A percentile compares a stretch with the other conserved stretches of the same genome.
Conservation (phyloP, 2,888 invertebrate genomes). For the Azorinus chamasolen region DNA sequence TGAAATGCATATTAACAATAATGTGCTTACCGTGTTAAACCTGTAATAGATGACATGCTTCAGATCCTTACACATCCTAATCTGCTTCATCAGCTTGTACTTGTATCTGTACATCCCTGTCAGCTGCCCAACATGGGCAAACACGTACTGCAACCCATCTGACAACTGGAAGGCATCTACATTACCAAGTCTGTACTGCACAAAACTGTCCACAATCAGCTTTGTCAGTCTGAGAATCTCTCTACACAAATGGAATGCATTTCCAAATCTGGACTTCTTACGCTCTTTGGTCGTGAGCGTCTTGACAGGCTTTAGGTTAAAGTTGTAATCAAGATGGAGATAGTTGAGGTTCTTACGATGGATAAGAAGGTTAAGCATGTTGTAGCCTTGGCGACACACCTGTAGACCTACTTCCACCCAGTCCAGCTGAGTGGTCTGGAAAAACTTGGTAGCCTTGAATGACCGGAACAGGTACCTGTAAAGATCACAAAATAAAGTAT, state of each 20-base stretch:
- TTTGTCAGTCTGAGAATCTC: constrained; percentile 99
- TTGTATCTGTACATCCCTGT: constrained; percentile 99
- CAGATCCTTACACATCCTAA: constrained; percentile 99
- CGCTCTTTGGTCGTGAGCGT: constrained; percentile 99
- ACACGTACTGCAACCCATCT: constrained; percentile 99
- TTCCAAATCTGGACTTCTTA: constrained; percentile 94
- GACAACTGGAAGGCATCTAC: constrained; percentile 98
- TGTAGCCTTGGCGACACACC: constrained; percentile 99
- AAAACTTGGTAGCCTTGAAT: constrained; percentile 99
- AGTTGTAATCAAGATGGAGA: constrained; percentile 99
- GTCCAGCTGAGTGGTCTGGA: constrained; percentile 99
- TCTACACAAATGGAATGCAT: constrained; percentile 99
- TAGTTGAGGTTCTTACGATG: constrained; percentile 99
- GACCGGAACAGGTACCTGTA: constrained; percentile 97
- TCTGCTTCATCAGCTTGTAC: constrained; percentile 99
- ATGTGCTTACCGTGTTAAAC: constrained; percentile 97
- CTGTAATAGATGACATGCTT: constrained; percentile 99
- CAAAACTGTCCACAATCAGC: constrained; percentile 99
- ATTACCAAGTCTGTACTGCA: constrained; percentile 99
- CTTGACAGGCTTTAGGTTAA: constrained; percentile 99
- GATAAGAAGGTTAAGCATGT: constrained; percentile 99
- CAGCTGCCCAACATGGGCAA: constrained; percentile 99
- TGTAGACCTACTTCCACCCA: constrained; percentile 99
- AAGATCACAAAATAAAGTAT: no score
- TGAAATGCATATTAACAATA: no score